phyloP scores from a whole-genome alignment of 2,113 vertebrate species.

The Macaca nemestrina region DNA sequence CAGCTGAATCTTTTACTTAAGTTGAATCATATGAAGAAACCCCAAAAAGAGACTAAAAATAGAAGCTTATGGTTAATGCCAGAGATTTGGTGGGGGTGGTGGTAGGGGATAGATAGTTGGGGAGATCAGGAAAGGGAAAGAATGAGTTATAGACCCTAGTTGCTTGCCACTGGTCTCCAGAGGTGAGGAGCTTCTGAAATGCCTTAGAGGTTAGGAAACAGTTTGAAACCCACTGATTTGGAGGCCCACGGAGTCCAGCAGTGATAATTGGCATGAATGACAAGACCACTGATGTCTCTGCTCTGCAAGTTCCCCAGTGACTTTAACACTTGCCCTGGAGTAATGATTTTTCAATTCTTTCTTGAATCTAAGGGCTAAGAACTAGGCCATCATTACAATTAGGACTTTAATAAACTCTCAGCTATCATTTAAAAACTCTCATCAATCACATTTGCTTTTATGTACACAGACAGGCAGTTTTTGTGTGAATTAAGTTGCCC shows the following conservation, averaged over 20 bases:
- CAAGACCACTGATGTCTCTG: not conserved
- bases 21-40: not conserved
- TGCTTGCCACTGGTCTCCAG: not conserved
- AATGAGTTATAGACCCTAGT: not conserved
- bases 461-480: constrained; percentile 13
- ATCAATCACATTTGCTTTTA: constrained; percentile 50
- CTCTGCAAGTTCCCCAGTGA: not conserved
- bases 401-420: constrained; percentile 22
- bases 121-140: not conserved
- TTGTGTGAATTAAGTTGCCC: constrained; percentile 42
- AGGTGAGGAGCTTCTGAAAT: not conserved
- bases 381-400: not conserved
- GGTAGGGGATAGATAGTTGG: not conserved
- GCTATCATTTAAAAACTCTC: constrained; percentile 33
- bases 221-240: not conserved
- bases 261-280: not conserved
- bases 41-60: not conserved
- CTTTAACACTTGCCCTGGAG: not conserved
- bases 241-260: not conserved
- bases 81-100: not conserved
- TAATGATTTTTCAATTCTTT: constrained; percentile 1
- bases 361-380: constrained; percentile 11
- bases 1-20: not conserved
- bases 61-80: not conserved
- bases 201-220: not conserved